Evolutionary conservation across 1,140 invertebrate genomes (phyloP).

Genomic region (Ceratina japonica): DNA sequence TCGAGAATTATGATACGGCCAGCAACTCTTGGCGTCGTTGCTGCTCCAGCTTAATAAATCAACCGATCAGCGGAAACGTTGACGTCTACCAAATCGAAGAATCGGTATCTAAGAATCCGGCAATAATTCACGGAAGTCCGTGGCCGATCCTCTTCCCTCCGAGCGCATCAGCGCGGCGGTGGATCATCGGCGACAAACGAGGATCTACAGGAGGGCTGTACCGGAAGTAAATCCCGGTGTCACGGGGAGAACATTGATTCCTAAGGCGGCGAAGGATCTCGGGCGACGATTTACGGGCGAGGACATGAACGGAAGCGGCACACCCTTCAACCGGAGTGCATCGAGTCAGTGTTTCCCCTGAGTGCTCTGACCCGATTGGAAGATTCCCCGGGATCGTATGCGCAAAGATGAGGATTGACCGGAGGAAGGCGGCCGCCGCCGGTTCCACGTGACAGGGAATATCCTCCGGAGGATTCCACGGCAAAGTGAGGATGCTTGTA

Average conservation of each 20-base stretch:
- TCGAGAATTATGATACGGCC: too few relatives aligned
- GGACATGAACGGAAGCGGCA: background rate
- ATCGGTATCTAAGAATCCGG: background rate
- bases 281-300: conserved; percentile 19
- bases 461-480: conserved; percentile 51
- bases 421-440: conserved; percentile 22
- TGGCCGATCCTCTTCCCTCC: background rate
- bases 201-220: background rate
- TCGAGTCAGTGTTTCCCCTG: conserved; percentile 10
- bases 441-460: conserved; percentile 3
- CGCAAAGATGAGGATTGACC: conserved; percentile 60
- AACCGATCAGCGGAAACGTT: too few relatives aligned
- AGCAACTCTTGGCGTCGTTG: too few relatives aligned
- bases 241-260: conserved; percentile 21
- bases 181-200: conserved; percentile 9
- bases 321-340: conserved; percentile 28
- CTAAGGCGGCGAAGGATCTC: background rate
- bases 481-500: conserved; percentile 68
- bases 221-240: conserved; percentile 26
- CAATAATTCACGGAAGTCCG: background rate
- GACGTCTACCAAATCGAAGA: background rate
- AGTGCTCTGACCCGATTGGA: conserved; percentile 37
- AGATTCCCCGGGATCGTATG: conserved; percentile 32
- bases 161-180: background rate
- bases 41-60: too few relatives aligned